Base-by-base conservation (phyloP, 2,888 invertebrate genomes). In the Dryobotodes eremita region DNA sequence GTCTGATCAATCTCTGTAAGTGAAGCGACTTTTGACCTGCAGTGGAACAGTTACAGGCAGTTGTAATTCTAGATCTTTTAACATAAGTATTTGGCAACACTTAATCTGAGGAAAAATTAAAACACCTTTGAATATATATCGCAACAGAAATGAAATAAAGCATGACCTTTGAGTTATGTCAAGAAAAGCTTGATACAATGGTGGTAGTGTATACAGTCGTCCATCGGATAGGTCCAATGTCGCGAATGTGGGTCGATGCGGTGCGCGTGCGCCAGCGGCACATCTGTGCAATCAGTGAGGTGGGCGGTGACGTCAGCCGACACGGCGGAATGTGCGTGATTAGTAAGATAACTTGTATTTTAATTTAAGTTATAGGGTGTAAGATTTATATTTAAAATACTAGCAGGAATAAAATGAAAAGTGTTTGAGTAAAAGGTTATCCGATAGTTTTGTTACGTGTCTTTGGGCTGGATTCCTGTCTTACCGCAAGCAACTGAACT, bases 271-370 rank as follows among this genome's bases (percentile, higher is more conserved):
- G 31, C 31, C 31, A 3, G 31, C 66, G 55, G 76, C 83, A 79
- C 91, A 91, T 88, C 91, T 91, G 90, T 89, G 90, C 84, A 89
- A 89, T 84, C 87, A 84, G 69, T 68, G 69, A 87, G 84, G 82
- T 83, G 83, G 17, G 77, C 69, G 69, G 69, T 89, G 89, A 86
- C 85, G 87, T 90, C 82, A 89, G 73, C 59, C 69, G 36, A 62
- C 20, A n/a, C 74, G 6, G 20, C 26, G 86, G 74, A 79, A 85
- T 85, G 86, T 61, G 53, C 53, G 53, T 59, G 69, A 78, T 73
- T 83, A 59, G 66, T 74, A 13, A 50, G 53, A 64, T 77, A 71
- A 71, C n/a, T 57, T 68, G 59, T 57, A 59, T 64, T 79, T 83
- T 59, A 65, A 53, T 46, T 77, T 61, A 53, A 70, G 17, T 48